Base-by-base conservation (phyloP, 1,140 invertebrate species). In the Phocides pigmalion region DNA sequence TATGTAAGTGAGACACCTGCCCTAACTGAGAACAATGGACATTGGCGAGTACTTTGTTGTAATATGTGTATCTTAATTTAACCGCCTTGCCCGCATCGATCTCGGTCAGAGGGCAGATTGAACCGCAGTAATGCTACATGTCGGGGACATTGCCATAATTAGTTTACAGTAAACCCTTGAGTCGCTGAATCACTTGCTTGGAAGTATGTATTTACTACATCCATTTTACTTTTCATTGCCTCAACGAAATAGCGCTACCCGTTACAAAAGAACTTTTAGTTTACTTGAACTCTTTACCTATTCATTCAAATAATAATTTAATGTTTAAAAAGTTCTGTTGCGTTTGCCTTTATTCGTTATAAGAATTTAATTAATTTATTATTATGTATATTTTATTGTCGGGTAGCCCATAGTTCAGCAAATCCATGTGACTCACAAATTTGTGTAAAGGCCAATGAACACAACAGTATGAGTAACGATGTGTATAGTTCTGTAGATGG, bases 1-100 rank as follows among this genome's bases (percentile, higher is more conserved):
- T 41, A 41, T 46, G 20, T 58, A 46, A 11, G 32, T 17, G 54
- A 28, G 41, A 46, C 54, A 46, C 53, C 41, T 58, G 53, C 28
- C 39, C 53, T 41, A 42, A 42, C 14, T 22, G 39, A 58, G 54
- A 58, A 58, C 54, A 58, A 58, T 58, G 25, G 54, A 11, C 16
- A 58, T 32, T 46, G 54, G 15, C 20, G 41, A 58, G 41, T 46
- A 32, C 9, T 8, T 25, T 58, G 20, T 58, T 58, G 37, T 56
- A 56, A 56, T 16, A 22, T 44, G 39, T 46, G 39, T 54, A 41
- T 41, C 25, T 44, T 15, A n/a, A n/a, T n/a, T n/a, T n/a, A 58
- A 12, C 9, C 8, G 22, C n/a, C 12, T 17, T 39, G 53, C 53
- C 53, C 53, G 53, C 53, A 58, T 58, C 51, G 22, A 16, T 15